Evolutionary conservation across 2,797 vertebrate species (phyloP).

Genomic region (Pterois miles): DNA sequence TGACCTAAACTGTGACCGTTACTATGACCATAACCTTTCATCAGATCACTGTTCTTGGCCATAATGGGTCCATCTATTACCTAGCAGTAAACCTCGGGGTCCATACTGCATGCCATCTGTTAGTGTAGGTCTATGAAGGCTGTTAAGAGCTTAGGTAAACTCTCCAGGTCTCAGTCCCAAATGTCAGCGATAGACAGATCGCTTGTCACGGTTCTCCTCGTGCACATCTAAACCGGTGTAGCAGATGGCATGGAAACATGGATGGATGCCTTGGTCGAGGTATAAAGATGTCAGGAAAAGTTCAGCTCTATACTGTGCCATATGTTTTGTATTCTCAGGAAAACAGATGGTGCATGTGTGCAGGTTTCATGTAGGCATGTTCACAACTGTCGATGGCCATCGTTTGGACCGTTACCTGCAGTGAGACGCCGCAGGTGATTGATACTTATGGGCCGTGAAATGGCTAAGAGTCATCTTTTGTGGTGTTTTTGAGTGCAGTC

Average conservation of each 20-base stretch:
- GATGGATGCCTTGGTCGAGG: conserved; percentile 40
- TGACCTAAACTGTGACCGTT: conserved; percentile 12
- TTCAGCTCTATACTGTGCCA: conserved; percentile 49
- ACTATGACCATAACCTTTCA: conserved; percentile 38
- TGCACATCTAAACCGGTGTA: conserved; percentile 36
- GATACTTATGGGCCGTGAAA: conserved; percentile 54
- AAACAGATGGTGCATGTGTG: conserved; percentile 12
- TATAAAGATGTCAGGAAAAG: conserved; percentile 61
- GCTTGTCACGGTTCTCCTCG: conserved; percentile 53
- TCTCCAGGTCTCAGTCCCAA: conserved; percentile 45
- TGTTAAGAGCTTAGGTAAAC: conserved; percentile 62
- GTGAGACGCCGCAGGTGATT: conserved; percentile 39
- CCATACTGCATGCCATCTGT: conserved; percentile 68
- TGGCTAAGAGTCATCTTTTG: conserved; percentile 40
- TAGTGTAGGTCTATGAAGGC: conserved; percentile 22
- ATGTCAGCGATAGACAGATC: conserved; percentile 57
- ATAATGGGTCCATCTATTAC: conserved; percentile 58
- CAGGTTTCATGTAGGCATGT: conserved; percentile 26
- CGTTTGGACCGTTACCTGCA: conserved; percentile 44
- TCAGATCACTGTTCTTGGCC: conserved; percentile 24
- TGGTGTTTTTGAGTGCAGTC: conserved; percentile 38
- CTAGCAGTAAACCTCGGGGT: conserved; percentile 51
- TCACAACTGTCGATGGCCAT: conserved; percentile 9
- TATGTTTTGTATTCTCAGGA: conserved; percentile 58
- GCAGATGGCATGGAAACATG: conserved; percentile 67